Evolutionary conservation across 1,140 invertebrate genomes (phyloP).

Genomic region (Colletes latitarsis): DNA sequence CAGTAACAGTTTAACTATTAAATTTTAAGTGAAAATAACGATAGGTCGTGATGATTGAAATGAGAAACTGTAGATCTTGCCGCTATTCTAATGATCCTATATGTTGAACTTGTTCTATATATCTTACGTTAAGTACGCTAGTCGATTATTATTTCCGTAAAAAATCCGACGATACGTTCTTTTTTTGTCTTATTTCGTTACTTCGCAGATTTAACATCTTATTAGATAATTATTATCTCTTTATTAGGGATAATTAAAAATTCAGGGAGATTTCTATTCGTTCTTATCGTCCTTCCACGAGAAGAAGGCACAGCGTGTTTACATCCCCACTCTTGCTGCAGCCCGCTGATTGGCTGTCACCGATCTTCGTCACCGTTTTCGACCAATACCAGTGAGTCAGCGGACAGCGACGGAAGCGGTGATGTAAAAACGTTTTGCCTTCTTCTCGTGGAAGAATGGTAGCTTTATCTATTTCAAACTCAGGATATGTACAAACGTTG

Average conservation of each 20-base stretch:
- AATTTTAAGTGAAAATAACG: constrained; percentile 10
- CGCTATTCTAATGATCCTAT: constrained; percentile 15
- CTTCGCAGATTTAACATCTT: constrained; percentile 21
- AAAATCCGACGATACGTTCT: constrained; percentile 1
- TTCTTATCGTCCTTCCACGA: background rate
- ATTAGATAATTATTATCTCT: constrained; percentile 34
- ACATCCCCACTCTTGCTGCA: too few species aligned
- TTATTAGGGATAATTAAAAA: constrained; percentile 13
- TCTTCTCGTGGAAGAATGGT: too few species aligned
- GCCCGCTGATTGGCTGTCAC: too few species aligned
- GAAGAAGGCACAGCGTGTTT: too few species aligned
- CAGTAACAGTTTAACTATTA: constrained; percentile 39
- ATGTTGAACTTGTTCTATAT: constrained; percentile 14
- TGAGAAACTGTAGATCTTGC: background rate
- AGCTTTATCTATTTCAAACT: constrained; percentile 25
- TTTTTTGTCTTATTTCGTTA: constrained; percentile 2
- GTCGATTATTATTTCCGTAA: background rate
- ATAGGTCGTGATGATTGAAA: constrained; percentile 14
- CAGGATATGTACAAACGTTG: constrained; percentile 30
- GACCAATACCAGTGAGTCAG: too few species aligned
- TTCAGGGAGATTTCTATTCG: constrained; percentile 4
- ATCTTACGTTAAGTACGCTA: background rate
- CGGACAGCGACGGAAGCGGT: too few species aligned
- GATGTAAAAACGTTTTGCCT: too few species aligned
- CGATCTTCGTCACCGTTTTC: too few species aligned